These are phyloP conservation scores for Pedetes capensis DNA, from an alignment of 2,113 vertebrate genomes.

Conservation along the genomic window DNA sequence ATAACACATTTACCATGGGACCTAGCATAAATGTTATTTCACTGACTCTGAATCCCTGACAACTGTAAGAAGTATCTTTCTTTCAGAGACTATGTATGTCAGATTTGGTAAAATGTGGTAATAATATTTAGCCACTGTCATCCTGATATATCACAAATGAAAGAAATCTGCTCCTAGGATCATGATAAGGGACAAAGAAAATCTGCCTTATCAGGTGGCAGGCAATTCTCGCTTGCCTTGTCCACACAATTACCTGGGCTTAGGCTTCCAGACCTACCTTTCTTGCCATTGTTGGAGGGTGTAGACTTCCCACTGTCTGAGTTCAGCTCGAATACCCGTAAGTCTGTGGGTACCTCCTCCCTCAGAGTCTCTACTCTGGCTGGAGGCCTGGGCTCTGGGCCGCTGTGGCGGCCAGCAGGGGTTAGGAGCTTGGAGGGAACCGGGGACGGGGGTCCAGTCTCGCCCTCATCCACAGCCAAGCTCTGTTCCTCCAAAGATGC, in stretches of 20 bases:
- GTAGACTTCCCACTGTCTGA: slow-evolving; percentile 98
- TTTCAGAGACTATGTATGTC: not conserved
- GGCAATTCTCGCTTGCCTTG: not conserved
- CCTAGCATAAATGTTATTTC: not conserved
- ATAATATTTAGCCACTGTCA: not conserved
- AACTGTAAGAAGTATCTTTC: not conserved
- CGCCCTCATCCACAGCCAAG: slow-evolving; percentile 68
- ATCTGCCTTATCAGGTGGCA: not conserved
- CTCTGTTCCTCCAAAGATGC: slow-evolving; percentile 79
- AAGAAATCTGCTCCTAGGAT: not conserved
- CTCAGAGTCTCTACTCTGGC: slow-evolving; percentile 85
- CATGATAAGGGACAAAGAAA: not conserved
- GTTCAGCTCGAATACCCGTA: slow-evolving; percentile 96
- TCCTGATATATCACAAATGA: not conserved
- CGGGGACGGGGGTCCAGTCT: slow-evolving; percentile 62
- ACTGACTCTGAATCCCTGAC: not conserved
- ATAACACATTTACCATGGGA: not conserved
- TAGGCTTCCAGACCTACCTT: slow-evolving; percentile 87
- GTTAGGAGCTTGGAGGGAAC: slow-evolving; percentile 33
- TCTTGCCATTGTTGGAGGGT: slow-evolving; percentile 97
- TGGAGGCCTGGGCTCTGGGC: slow-evolving; percentile 71
- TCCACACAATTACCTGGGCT: not conserved
- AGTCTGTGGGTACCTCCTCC: slow-evolving; percentile 91
- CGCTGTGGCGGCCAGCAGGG: slow-evolving; percentile 61
- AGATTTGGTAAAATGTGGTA: not conserved